Evolutionary conservation across 2,888 invertebrate species (phyloP), one percentile per base, ranked within the genome.

Genomic region (Anthophora plumipes): DNA sequence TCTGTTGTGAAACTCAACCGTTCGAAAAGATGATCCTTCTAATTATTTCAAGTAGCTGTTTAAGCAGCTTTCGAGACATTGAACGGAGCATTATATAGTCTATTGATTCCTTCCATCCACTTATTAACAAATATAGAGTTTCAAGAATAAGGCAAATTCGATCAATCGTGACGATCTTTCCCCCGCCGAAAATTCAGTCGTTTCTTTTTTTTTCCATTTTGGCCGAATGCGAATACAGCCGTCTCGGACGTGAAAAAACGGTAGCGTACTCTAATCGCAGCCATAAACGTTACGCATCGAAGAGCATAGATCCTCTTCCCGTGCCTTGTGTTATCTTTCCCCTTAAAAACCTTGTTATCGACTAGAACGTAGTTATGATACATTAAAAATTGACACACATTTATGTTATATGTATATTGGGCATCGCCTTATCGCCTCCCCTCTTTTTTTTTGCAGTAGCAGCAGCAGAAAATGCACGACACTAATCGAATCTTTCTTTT

Each of bases 311-410:
- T 72, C 54, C 72, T 55, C 77, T 67, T 77, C 41, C 68, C 70
- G 69, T 69, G 72, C 61, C 83, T 73, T 31, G 1, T 69, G 69
- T 64, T 87, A 66, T 70, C 75, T 68, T 43, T 17, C 52, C 71
- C 64, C 64, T 66, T 86, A 78, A 78, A 78, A 86, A 83, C 72
- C 71, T 31, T 31, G 85, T 89, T 82, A 84, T 75, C 78, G 89
- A 88, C 89, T 91, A 91, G 87, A 90, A 89, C 89, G 83, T 87
- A 89, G 85, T 89, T 90, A 87, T 86, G 83, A 89, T 91, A 92
- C 91, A 92, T 92, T 91, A 90, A 91, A 92, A 92, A 92, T 92
- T 92, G 92, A 92, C 91, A 92, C 90, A 92, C 90, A 92, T 91
- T 91, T 88, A 89, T 86, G 76, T 85, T 86, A 86, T 86, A 88